Percentiles rank a stretch among this genome's conserved stretches.
These are phyloP conservation scores for Antedon mediterranea DNA, from an alignment of 53 echinoderm and acorn worm genomes.

Conservation along the genomic window DNA sequence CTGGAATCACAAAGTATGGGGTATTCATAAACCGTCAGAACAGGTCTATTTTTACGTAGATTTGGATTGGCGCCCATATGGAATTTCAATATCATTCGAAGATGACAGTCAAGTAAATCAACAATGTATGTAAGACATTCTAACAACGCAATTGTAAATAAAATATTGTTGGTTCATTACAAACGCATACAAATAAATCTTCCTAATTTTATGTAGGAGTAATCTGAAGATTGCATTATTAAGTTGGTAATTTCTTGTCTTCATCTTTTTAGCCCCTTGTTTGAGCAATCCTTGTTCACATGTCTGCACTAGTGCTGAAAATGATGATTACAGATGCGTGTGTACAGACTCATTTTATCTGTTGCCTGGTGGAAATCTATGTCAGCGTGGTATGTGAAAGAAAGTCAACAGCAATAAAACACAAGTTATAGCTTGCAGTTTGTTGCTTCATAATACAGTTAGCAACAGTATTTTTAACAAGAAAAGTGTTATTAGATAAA, in stretches of 20 bases:
- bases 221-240: too few species aligned
- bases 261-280: conserved; percentile 45
- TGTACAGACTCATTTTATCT: conserved; percentile 39
- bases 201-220: too few species aligned
- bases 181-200: too few species aligned
- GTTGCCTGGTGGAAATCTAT: not conserved
- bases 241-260: too few species aligned
- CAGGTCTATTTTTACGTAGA: conserved; percentile 28
- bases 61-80: conserved; percentile 40
- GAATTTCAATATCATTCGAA: conserved; percentile 39
- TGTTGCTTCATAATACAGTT: too few species aligned
- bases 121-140: too few species aligned
- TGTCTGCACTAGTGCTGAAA: conserved; percentile 40
- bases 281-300: conserved; percentile 57
- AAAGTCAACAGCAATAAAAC: too few species aligned
- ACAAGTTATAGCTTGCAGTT: too few species aligned
- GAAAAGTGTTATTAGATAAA: too few species aligned
- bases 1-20: conserved; percentile 34
- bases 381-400: not conserved
- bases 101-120: not conserved
- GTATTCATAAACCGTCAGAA: conserved; percentile 34
- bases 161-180: too few species aligned
- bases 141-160: too few species aligned
- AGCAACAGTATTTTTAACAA: too few species aligned
- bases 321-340: conserved; percentile 40